Evolutionary conservation across 2,797 vertebrate species (phyloP).

Genomic region (Rallus crepitans): DNA sequence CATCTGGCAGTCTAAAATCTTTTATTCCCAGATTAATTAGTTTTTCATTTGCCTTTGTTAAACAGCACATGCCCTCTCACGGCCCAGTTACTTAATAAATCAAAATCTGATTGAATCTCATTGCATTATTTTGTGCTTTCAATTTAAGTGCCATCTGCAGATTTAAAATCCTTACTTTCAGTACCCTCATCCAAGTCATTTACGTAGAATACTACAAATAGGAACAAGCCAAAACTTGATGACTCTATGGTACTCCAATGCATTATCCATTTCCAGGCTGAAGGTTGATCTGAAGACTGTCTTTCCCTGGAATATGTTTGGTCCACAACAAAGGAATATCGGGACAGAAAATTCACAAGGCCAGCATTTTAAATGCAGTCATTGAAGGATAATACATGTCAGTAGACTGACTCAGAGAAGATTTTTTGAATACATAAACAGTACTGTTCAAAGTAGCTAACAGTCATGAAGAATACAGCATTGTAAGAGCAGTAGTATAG

Average conservation of each 20-base stretch:
- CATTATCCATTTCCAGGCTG: background rate
- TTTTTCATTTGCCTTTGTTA: slow-evolving; percentile 21
- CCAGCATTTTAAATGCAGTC: background rate
- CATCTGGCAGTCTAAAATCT: background rate
- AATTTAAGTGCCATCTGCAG: slow-evolving; percentile 5
- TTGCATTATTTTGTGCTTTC: background rate
- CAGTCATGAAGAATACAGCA: background rate
- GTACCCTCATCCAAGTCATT: background rate
- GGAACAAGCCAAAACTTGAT: background rate
- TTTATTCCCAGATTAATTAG: background rate
- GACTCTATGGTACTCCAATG: background rate
- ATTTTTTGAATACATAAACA: background rate
- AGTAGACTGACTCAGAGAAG: background rate
- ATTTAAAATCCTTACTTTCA: background rate
- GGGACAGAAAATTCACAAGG: background rate
- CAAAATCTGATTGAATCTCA: background rate
- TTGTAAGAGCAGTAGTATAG: background rate
- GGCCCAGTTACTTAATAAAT: background rate
- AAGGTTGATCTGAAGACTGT: background rate
- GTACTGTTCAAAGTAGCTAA: background rate
- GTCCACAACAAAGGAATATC: background rate
- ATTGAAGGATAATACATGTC: background rate
- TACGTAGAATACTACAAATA: background rate
- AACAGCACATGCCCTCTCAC: background rate
- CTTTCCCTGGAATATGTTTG: background rate